phyloP scores from a whole-genome alignment of 1,140 invertebrate genomes.

The Telenomus remus region DNA sequence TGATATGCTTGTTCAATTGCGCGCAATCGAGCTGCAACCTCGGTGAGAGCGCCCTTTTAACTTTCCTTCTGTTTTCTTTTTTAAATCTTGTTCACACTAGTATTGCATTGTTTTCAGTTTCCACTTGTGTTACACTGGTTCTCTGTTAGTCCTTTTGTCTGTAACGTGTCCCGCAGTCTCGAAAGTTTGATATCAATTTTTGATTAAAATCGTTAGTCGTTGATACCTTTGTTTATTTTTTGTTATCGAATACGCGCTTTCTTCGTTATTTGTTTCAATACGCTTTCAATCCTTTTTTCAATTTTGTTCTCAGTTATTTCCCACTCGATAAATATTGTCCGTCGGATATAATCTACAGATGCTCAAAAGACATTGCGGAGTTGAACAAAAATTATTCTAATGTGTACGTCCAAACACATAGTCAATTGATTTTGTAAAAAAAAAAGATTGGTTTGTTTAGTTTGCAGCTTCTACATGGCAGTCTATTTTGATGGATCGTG shows the following conservation, averaged over 20 bases:
- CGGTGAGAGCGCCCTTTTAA: conserved; percentile 12
- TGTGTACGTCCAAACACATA: no score
- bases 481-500: conserved; percentile 43
- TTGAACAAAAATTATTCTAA: no score
- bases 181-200: no score
- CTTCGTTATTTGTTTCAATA: conserved; percentile 22
- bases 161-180: conserved; percentile 29
- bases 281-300: no score
- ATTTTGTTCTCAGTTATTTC: no score
- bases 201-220: no score
- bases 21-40: conserved; percentile 43
- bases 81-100: no score
- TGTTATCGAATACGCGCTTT: conserved; percentile 38
- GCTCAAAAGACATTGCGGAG: conserved; percentile 19
- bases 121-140: no score
- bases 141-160: no score
- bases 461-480: conserved; percentile 49
- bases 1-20: conserved; percentile 71
- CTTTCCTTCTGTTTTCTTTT: conserved; percentile 39
- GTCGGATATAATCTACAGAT: conserved; percentile 34
- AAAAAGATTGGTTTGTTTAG: no score
- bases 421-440: no score
- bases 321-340: conserved; percentile 25
- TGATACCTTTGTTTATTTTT: background rate
- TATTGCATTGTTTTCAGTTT: conserved; percentile 11